phyloP scores from a whole-genome alignment of 1,140 invertebrate species.

The Myzus persicae region DNA sequence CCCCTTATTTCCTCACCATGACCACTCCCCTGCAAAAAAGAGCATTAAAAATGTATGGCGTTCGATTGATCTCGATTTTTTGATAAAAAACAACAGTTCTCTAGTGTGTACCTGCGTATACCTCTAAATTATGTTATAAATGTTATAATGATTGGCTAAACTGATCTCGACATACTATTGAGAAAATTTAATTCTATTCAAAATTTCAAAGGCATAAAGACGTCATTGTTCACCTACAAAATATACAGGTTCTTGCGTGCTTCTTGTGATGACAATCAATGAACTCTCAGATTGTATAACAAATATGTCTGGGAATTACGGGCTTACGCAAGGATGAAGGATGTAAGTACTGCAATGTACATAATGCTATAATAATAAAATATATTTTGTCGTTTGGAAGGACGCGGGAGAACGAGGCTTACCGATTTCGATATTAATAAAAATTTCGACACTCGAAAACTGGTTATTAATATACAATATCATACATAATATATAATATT shows the following conservation, averaged over 20 bases:
- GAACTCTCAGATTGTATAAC: not conserved
- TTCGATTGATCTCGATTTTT: not conserved
- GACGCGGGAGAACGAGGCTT: not conserved
- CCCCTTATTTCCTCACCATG: not conserved
- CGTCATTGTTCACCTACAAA: not conserved
- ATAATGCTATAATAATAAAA: not conserved
- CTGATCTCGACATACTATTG: not conserved
- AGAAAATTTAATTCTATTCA: not conserved
- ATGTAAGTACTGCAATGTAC: too few species aligned
- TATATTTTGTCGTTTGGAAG: slow-evolving; percentile 9
- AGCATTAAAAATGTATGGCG: not conserved
- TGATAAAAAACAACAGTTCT: not conserved
- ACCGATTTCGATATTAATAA: not conserved
- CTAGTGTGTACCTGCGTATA: not conserved
- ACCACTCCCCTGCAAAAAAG: not conserved
- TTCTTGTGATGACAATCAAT: not conserved
- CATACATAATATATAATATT: not conserved
- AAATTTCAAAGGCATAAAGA: too few species aligned
- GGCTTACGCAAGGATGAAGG: slow-evolving; percentile 3
- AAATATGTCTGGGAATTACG: not conserved
- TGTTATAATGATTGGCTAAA: not conserved
- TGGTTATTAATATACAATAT: slow-evolving; percentile 13
- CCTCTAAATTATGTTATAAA: not conserved
- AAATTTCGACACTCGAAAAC: slow-evolving; percentile 35
- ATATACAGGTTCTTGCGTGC: not conserved